Conservation (phyloP, 2,797 vertebrate species). For the Erpetoichthys calabaricus region DNA sequence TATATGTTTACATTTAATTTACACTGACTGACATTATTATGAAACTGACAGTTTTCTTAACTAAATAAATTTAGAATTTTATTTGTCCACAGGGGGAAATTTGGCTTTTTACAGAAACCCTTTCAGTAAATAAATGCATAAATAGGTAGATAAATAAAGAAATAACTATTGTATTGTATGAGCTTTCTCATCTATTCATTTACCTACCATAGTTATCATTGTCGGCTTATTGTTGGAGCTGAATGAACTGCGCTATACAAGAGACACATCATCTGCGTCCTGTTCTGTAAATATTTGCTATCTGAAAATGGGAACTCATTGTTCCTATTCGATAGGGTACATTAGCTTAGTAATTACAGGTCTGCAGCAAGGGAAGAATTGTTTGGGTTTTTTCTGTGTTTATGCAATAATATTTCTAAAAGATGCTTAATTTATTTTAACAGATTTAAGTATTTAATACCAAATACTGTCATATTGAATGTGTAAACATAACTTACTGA, state of each 20-base stretch:
- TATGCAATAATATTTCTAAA: conserved; percentile 39
- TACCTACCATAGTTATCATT: no score
- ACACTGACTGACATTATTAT: no score
- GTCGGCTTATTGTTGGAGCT: background rate
- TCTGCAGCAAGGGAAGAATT: conserved; percentile 1
- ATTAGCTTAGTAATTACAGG: background rate
- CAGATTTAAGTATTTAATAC: conserved; percentile 44
- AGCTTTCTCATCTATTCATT: no score
- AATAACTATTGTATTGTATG: no score
- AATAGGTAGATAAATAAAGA: no score
- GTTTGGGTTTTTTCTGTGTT: conserved; percentile 28
- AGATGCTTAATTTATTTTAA: conserved; percentile 36
- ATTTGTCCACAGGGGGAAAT: no score
- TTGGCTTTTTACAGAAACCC: no score
- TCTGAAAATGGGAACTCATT: background rate
- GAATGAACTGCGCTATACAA: background rate
- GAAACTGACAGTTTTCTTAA: no score
- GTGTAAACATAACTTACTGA: conserved; percentile 12
- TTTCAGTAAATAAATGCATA: no score
- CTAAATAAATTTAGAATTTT: no score
- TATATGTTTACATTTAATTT: no score
- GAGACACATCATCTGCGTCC: background rate
- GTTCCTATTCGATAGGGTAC: conserved; percentile 4
- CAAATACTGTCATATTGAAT: conserved; percentile 46
- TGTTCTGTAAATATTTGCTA: background rate